Evolutionary conservation across 2,113 vertebrate genomes (phyloP).

Genomic region (Edolisoma coerulescens): DNA sequence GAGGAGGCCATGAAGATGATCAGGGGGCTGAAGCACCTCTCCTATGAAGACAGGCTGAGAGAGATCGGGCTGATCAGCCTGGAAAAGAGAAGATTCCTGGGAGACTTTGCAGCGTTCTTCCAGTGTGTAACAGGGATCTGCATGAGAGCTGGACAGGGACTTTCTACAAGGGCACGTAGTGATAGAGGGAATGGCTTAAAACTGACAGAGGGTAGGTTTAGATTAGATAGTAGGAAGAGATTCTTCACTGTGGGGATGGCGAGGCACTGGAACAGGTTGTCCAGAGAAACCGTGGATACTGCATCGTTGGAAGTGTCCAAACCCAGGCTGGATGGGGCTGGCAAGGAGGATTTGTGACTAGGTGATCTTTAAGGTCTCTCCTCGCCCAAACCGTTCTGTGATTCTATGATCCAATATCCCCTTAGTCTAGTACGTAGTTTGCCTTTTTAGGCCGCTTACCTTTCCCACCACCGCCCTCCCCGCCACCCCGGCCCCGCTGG

Average conservation of each 20-base stretch:
- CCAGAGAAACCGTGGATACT: not conserved
- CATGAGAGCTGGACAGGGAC: not conserved
- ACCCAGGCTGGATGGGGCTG: not conserved
- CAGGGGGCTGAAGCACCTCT: not conserved
- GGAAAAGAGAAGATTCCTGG: too few species aligned
- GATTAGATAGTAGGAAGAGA: not conserved
- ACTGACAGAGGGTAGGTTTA: not conserved
- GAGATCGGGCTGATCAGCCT: not conserved
- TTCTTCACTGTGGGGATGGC: not conserved
- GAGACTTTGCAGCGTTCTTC: not conserved
- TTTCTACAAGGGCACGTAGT: fast-evolving
- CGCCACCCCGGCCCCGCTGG: fast-evolving
- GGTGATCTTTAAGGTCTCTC: too few species aligned
- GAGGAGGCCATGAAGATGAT: not conserved
- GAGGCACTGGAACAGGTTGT: not conserved
- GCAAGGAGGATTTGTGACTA: not conserved
- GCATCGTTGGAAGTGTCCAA: not conserved
- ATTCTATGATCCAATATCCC: too few species aligned
- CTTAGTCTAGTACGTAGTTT: fast-evolving
- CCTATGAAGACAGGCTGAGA: not conserved
- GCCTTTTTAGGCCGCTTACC: fast-evolving
- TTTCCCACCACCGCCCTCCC: fast-evolving
- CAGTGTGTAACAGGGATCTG: not conserved
- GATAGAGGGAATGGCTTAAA: not conserved
- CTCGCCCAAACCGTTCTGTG: not conserved